Percentiles rank a stretch among this genome's conserved stretches.
Evolutionary conservation across 2,888 invertebrate genomes (phyloP).

Genomic region (Schrankia costaestrigalis): DNA sequence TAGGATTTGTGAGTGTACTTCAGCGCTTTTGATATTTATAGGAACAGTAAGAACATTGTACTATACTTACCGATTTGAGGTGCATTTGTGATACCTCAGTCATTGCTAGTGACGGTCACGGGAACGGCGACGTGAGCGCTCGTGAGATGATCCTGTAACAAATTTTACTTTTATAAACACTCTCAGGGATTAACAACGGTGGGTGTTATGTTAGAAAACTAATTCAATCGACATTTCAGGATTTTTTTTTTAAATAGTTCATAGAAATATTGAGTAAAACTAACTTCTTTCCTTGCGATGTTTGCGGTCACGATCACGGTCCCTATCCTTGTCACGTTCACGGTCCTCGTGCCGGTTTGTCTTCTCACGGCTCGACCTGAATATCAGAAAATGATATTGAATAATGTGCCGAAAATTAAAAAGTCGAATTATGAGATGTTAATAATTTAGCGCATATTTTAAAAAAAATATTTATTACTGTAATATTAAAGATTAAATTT

Average conservation of each 20-base stretch:
- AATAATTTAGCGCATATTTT: background rate
- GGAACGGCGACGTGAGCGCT: constrained; percentile 68
- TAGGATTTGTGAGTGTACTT: constrained; percentile 15
- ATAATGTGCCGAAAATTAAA: background rate
- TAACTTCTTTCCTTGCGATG: constrained; percentile 68
- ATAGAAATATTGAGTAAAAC: constrained; percentile 26
- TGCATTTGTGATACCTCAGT: constrained; percentile 80
- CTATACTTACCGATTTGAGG: constrained; percentile 74
- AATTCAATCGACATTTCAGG: too few relatives aligned
- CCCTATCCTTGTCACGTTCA: constrained; percentile 42
- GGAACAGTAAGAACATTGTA: constrained; percentile 15
- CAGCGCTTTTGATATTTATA: too few relatives aligned
- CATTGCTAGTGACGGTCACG: constrained; percentile 73
- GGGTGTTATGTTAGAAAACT: too few relatives aligned
- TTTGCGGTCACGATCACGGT: constrained; percentile 48
- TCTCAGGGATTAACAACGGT: too few relatives aligned
- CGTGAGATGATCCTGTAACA: constrained; percentile 60
- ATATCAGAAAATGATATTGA: too few relatives aligned
- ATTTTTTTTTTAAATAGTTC: too few relatives aligned
- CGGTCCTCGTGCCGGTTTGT: constrained; percentile 39
- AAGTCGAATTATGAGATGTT: background rate
- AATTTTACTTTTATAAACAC: too few relatives aligned
- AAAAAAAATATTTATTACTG: background rate
- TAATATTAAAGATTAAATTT: background rate
- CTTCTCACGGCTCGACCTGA: constrained; percentile 45